These are phyloP conservation scores for Dysidea cf. avara DNA, from an alignment of 37 sponge, comb jelly and placozoan species.

Conservation along the genomic window DNA sequence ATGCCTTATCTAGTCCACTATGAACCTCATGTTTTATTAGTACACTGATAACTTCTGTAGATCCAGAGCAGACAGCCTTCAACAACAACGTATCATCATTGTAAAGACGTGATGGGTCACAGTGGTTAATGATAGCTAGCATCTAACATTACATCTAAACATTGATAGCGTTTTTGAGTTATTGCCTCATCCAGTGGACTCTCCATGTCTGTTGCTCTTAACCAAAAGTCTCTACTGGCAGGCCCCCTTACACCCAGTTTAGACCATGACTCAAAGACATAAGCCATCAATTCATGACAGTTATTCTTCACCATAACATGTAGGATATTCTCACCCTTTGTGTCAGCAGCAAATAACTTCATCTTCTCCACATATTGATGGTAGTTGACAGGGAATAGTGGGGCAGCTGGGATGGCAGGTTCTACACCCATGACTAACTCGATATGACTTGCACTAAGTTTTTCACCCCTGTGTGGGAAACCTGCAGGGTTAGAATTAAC, in stretches of 20 bases:
- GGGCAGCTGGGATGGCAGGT: neutral
- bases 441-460: no score
- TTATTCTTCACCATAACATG: slow-evolving; percentile 49
- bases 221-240: no score
- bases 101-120: slow-evolving; percentile 10
- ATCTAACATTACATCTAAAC: slow-evolving; percentile 35
- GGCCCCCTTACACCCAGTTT: no score
- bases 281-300: slow-evolving; percentile 23
- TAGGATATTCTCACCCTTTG: slow-evolving; percentile 43
- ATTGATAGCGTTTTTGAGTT: neutral
- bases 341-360: slow-evolving; percentile 7
- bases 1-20: slow-evolving; percentile 18
- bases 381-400: neutral
- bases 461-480: neutral
- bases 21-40: slow-evolving; percentile 48
- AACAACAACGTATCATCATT: slow-evolving; percentile 18
- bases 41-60: slow-evolving; percentile 32
- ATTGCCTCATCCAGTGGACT: slow-evolving; percentile 57
- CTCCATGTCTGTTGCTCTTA: neutral
- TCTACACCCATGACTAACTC: no score
- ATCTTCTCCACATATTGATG: slow-evolving; percentile 6
- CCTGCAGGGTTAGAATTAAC: neutral
- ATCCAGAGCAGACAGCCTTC: slow-evolving; percentile 26
- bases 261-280: slow-evolving; percentile 21
- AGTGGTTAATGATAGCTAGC: neutral